Evolutionary conservation across 35 echinoderm and acorn worm genomes (phyloP).

Genomic region (Eucidaris tribuloides): DNA sequence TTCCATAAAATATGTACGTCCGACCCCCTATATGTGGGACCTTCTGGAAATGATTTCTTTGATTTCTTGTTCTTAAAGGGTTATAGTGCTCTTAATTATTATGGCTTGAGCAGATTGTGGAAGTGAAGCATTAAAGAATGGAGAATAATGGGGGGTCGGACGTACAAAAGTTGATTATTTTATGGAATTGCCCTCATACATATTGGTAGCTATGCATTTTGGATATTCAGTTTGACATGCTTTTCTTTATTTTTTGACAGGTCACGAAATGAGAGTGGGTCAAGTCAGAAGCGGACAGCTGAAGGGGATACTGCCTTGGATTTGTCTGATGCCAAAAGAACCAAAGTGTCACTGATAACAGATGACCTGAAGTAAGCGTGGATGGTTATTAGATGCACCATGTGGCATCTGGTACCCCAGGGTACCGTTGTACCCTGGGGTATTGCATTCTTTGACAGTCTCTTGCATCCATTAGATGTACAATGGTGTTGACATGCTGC

Average conservation of each 20-base stretch:
- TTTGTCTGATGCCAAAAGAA: conserved; percentile 6
- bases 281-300: not conserved
- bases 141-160: no score
- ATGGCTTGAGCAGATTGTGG: no score
- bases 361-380: conserved; percentile 44
- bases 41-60: no score
- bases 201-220: not conserved
- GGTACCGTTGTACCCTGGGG: not conserved
- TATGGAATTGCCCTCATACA: no score
- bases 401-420: not conserved
- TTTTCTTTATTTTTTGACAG: not conserved
- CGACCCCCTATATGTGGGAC: no score
- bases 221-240: not conserved
- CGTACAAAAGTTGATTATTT: no score
- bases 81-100: no score
- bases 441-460: no score
- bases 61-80: no score
- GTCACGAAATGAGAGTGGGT: not conserved
- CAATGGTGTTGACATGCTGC: not conserved
- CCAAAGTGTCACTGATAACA: conserved; percentile 27
- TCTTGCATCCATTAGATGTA: not conserved
- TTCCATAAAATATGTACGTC: no score
- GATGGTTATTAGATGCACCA: not conserved
- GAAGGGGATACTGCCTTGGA: not conserved
- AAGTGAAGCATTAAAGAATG: no score